phyloP scores from a whole-genome alignment of 2,797 vertebrate genomes.

The Helostoma temminkii region DNA sequence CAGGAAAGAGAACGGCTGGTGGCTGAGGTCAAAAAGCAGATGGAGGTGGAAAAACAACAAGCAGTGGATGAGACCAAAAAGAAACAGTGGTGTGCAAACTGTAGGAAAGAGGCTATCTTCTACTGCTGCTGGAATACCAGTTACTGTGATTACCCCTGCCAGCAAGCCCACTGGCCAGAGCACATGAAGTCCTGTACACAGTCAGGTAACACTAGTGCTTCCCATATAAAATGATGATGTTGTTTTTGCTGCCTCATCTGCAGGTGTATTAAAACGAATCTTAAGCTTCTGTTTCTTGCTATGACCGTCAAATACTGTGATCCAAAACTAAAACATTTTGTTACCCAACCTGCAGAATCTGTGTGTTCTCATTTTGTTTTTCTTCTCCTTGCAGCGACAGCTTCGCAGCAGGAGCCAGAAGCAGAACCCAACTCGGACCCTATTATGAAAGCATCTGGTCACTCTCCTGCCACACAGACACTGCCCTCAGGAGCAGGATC shows the following conservation, averaged over 20 bases:
- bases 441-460: constrained; percentile 87
- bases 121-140: constrained; percentile 99
- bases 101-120: constrained; percentile 98
- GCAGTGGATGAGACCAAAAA: constrained; percentile 98
- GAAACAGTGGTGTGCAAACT: constrained; percentile 99
- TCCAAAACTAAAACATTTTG: background rate
- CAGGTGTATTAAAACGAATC: background rate
- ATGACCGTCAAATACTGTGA: background rate
- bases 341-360: background rate
- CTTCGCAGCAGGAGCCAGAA: constrained; percentile 94
- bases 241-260: background rate
- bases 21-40: constrained; percentile 96
- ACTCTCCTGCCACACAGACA: constrained; percentile 84
- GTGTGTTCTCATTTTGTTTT: constrained; percentile 30
- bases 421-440: constrained; percentile 87
- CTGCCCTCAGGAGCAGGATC: constrained; percentile 82
- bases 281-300: background rate
- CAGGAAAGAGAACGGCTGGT: constrained; percentile 95
- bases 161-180: constrained; percentile 99
- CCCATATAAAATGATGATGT: background rate
- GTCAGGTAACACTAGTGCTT: constrained; percentile 87
- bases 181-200: constrained; percentile 99
- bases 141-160: constrained; percentile 98
- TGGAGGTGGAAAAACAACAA: constrained; percentile 94
- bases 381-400: constrained; percentile 85